These are phyloP conservation scores for Paedocypris micromegethes DNA, from an alignment of 2,797 vertebrate species.

Conservation along the genomic window DNA sequence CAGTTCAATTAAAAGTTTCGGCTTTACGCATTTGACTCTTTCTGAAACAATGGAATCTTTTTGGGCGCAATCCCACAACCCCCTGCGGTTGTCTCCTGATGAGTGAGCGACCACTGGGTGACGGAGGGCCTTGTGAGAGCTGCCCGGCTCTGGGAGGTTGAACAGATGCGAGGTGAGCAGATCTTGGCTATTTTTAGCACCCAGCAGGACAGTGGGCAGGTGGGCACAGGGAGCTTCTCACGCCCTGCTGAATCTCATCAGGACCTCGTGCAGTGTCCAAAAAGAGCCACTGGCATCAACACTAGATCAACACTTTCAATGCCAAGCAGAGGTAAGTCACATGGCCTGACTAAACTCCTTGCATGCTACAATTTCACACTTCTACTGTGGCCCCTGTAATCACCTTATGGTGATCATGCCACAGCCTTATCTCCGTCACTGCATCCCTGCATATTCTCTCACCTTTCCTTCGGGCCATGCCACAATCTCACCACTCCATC, in stretches of 20 bases:
- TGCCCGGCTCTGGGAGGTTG: conserved; percentile 58
- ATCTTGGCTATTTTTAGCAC: conserved; percentile 59
- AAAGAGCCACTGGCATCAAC: conserved; percentile 42
- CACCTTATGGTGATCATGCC: conserved; percentile 47
- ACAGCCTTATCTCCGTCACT: conserved; percentile 40
- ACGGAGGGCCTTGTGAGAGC: conserved; percentile 55
- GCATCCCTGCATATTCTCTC: conserved; percentile 33
- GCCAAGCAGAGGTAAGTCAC: conserved; percentile 23
- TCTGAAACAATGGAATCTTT: conserved; percentile 8
- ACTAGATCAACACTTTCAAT: conserved; percentile 27
- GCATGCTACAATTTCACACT: conserved; percentile 43
- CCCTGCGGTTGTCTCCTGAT: conserved; percentile 9
- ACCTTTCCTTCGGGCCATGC: conserved; percentile 24
- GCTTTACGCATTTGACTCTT: neutral
- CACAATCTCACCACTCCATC: conserved; percentile 35
- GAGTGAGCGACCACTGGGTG: conserved; percentile 19
- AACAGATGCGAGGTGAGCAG: conserved; percentile 59
- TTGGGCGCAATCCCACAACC: conserved; percentile 9
- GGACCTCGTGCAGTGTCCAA: conserved; percentile 44
- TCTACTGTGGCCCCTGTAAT: conserved; percentile 45
- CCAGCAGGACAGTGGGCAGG: conserved; percentile 64
- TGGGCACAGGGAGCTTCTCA: conserved; percentile 61
- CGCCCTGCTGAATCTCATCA: conserved; percentile 64
- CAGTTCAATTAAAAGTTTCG: neutral
- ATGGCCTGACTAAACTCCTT: conserved; percentile 14